A percentile compares a stretch with the other conserved stretches of the same genome.
Conservation (phyloP, 1,140 invertebrate genomes). For the Drosophila gunungcola region DNA sequence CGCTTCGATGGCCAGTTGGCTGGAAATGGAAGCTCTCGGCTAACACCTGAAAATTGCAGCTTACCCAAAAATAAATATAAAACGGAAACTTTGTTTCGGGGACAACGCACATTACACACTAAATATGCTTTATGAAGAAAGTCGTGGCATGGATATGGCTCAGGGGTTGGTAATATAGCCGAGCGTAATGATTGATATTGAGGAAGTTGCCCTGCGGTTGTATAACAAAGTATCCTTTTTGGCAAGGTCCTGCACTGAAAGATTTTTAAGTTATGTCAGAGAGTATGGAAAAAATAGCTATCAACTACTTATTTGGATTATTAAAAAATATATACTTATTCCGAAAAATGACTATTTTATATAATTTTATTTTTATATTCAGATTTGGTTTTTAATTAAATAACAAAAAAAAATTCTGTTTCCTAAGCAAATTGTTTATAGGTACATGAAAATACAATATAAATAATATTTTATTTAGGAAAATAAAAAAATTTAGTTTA, state of each 20-base stretch:
- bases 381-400: too few species aligned
- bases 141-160: slow-evolving; percentile 37
- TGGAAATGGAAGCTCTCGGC: slow-evolving; percentile 36
- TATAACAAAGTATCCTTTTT: slow-evolving; percentile 41
- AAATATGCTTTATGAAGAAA: slow-evolving; percentile 75
- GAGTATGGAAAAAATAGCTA: too few species aligned
- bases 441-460: too few species aligned
- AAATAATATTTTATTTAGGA: too few species aligned
- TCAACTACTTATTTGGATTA: too few species aligned
- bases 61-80: slow-evolving; percentile 44
- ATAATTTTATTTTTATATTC: too few species aligned
- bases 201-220: slow-evolving; percentile 71
- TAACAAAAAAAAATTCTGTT: too few species aligned
- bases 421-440: too few species aligned
- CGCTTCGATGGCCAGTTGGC: slow-evolving; percentile 30
- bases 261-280: too few species aligned
- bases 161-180: slow-evolving; percentile 66
- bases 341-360: too few species aligned
- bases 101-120: slow-evolving; percentile 33
- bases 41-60: slow-evolving; percentile 78
- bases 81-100: slow-evolving; percentile 58
- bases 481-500: background rate
- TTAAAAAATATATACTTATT: too few species aligned
- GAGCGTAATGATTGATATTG: slow-evolving; percentile 79
- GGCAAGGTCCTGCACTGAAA: slow-evolving; percentile 32